Evolutionary conservation across 1,140 invertebrate species (phyloP).

Genomic region (Whitmania pigra): DNA sequence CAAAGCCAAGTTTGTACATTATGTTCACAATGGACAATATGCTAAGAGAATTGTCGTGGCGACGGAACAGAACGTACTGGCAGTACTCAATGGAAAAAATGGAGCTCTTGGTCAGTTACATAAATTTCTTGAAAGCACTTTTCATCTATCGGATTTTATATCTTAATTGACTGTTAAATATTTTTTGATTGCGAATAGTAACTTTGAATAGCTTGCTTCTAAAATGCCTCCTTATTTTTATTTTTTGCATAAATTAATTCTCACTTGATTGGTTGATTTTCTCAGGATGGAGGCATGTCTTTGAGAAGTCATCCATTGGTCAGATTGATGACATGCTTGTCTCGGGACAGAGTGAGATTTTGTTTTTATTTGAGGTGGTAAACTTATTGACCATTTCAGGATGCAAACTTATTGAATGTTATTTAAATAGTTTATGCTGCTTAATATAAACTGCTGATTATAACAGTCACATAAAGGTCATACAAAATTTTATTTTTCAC

Average conservation of each 20-base stretch:
- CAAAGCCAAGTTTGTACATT: slow-evolving; percentile 61
- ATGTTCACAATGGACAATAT: slow-evolving; percentile 57
- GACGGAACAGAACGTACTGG: slow-evolving; percentile 75
- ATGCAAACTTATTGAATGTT: too few relatives aligned
- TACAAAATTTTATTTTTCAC: too few relatives aligned
- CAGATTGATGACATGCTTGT: slow-evolving; percentile 13
- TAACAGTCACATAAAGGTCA: too few relatives aligned
- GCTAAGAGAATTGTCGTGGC: slow-evolving; percentile 66
- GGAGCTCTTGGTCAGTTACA: slow-evolving; percentile 46
- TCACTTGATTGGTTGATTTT: not conserved
- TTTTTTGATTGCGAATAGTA: not conserved
- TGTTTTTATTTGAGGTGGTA: not conserved
- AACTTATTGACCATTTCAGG: too few relatives aligned
- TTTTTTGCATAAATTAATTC: too few relatives aligned
- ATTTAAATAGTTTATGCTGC: too few relatives aligned
- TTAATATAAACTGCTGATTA: too few relatives aligned
- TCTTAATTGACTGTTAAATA: slow-evolving; percentile 8
- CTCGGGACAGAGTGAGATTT: slow-evolving; percentile 6
- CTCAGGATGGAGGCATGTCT: slow-evolving; percentile 17
- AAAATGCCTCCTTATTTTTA: too few relatives aligned
- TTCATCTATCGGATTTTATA: not conserved
- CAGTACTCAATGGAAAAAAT: slow-evolving; percentile 66
- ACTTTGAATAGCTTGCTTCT: not conserved
- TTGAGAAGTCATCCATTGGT: slow-evolving; percentile 2
- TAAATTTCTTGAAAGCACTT: not conserved